Conservation (phyloP, 64 coral and sea anemone genomes). For the Orbicella faveolata region DNA sequence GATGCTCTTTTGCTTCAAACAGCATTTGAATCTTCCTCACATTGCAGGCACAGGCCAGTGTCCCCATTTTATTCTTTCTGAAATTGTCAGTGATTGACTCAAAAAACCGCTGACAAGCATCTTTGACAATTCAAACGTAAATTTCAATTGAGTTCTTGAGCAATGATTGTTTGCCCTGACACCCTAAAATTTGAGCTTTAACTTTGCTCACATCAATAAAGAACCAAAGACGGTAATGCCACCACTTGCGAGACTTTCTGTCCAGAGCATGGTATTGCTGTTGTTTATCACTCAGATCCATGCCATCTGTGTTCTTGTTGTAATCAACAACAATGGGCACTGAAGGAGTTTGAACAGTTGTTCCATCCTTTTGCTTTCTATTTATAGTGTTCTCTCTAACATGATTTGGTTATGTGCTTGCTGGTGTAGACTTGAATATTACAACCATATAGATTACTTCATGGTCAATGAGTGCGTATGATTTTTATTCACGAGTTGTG, state of each 20-base stretch:
- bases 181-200: slow-evolving; percentile 25
- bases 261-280: background rate
- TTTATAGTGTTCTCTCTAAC: slow-evolving; percentile 10
- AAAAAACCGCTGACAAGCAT: slow-evolving; percentile 5
- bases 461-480: too few species aligned
- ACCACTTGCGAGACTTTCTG: slow-evolving; percentile 22
- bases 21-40: slow-evolving; percentile 8
- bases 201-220: slow-evolving; percentile 11
- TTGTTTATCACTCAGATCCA: slow-evolving; percentile 7
- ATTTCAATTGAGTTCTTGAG: background rate
- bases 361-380: slow-evolving; percentile 6
- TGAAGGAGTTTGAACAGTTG: background rate
- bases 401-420: slow-evolving; percentile 47
- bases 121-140: slow-evolving; percentile 15
- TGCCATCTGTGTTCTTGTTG: slow-evolving; percentile 30
- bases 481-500: too few species aligned
- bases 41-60: slow-evolving; percentile 12
- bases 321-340: slow-evolving; percentile 9
- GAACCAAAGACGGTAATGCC: slow-evolving; percentile 33
- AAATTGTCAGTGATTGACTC: background rate
- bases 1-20: background rate
- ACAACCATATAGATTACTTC: too few species aligned
- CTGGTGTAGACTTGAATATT: slow-evolving; percentile 53
- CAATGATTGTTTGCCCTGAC: slow-evolving; percentile 8
- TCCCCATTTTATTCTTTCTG: background rate